Conservation (phyloP, 2,797 vertebrate species). For the Melanotaenia parkinsoni region DNA sequence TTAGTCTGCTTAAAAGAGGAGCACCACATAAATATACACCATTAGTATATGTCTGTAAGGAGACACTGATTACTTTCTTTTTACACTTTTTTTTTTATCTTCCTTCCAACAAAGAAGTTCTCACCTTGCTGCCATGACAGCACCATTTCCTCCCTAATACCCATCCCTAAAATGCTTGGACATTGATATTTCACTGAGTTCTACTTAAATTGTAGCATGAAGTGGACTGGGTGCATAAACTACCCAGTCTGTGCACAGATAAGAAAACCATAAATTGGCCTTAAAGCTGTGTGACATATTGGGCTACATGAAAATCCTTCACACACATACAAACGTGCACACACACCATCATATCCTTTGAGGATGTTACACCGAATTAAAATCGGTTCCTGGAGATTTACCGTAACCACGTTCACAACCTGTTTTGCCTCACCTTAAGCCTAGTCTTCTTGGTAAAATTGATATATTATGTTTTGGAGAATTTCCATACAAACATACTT, state of each 20-base stretch:
- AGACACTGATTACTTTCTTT: neutral
- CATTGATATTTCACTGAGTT: neutral
- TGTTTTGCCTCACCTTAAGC: constrained; percentile 3
- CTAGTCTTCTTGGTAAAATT: constrained; percentile 3
- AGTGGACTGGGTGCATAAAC: neutral
- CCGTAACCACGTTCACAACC: neutral
- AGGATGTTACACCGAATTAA: constrained; percentile 2
- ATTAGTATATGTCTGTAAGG: neutral
- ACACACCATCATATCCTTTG: neutral
- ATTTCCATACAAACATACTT: constrained; percentile 7
- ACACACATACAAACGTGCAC: neutral
- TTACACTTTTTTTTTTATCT: neutral
- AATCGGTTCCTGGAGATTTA: constrained; percentile 13
- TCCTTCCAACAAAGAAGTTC: neutral
- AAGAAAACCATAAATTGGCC: constrained; percentile 14
- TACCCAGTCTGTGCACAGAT: neutral
- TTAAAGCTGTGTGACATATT: constrained; percentile 16
- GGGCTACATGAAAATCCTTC: neutral
- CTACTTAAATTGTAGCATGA: neutral
- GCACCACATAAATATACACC: neutral
- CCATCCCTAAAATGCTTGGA: neutral
- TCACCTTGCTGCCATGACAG: neutral
- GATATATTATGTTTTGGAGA: constrained; percentile 4
- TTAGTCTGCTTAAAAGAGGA: neutral
- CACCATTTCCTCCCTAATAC: neutral